Base-by-base conservation (phyloP, 1,140 invertebrate species). In the Lutraria rhynchaena region DNA sequence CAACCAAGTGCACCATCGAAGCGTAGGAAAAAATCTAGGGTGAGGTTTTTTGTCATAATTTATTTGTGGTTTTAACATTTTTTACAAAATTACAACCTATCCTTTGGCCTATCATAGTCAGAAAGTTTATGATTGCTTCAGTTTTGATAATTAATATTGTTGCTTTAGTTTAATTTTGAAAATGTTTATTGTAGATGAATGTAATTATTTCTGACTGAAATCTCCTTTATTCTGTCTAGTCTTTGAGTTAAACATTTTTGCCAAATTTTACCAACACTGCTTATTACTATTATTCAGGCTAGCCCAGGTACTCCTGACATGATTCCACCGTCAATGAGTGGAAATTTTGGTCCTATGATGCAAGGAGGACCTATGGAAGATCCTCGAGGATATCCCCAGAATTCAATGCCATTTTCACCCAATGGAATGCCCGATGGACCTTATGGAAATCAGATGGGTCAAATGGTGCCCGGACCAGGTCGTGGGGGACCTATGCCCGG, bases 311-410 rank as follows among this genome's bases (percentile, higher is more conserved):
- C 74, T 41, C 87, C 57, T 60, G 84, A 74, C 75, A 83, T 70
- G 77, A 85, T 67, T 61, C 86, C 55, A 61, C 85, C 41, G 73
- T 86, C 49, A 55, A 84, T 44, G 81, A 63, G 19, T 75, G 74
- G 87, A 89, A 98, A 97, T 92, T 97, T 97, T 51, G 97, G 98
- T 89, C 98, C 97, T 57, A 97, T 99, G 89, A 95, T 98, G 81
- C 97, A 97, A 44, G 97, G 96, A 71, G 98, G 98, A 93, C 97
- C 97, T 33, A 98, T 99, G 93, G 98, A 99, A 92, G 98, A 99
- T 89, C 96, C 95, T 15, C 41, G 76, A 5, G 63, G 61, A 33
- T 80, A 67, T 22, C 71, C 71, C 9, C 51, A 46, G 0, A 70
- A 70, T 35, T 80, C 76, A 17, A 80, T 80, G 76, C 76, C 76